These are phyloP conservation scores for Dicranocentrus wangi DNA, from an alignment of 2,888 invertebrate genomes.

Conservation along the genomic window DNA sequence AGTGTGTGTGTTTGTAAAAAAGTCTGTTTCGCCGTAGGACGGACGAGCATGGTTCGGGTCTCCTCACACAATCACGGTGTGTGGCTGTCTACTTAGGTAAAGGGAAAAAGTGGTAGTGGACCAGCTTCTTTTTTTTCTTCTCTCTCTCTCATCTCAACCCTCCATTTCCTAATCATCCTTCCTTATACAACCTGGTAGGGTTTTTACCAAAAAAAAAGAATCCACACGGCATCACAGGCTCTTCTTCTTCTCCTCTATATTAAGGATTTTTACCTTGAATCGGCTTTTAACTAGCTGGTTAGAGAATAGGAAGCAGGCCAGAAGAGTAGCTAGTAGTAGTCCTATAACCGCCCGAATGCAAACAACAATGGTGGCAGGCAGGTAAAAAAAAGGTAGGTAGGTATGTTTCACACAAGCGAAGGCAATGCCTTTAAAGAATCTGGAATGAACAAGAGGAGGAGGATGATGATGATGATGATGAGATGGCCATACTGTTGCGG, in stretches of 20 bases:
- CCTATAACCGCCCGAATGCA: slow-evolving; percentile 33
- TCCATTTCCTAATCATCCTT: slow-evolving; percentile 23
- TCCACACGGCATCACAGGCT: slow-evolving; percentile 35
- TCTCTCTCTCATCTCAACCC: too few relatives aligned
- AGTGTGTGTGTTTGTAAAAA: too few relatives aligned
- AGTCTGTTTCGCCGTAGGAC: slow-evolving; percentile 64
- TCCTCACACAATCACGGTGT: slow-evolving; percentile 56
- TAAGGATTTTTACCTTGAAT: slow-evolving; percentile 53
- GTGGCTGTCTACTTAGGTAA: slow-evolving; percentile 62
- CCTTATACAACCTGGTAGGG: not conserved
- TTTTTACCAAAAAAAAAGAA: not conserved
- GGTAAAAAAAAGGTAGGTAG: slow-evolving; percentile 27
- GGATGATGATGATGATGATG: slow-evolving; percentile 30
- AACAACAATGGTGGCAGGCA: slow-evolving; percentile 56
- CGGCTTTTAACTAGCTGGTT: slow-evolving; percentile 57
- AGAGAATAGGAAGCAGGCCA: slow-evolving; percentile 4
- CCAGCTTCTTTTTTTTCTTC: slow-evolving; percentile 40
- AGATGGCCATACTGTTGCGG: slow-evolving; percentile 57
- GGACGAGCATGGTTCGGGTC: slow-evolving; percentile 50
- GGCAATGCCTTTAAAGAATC: slow-evolving; percentile 55
- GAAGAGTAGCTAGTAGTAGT: too few relatives aligned
- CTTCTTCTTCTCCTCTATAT: slow-evolving; percentile 39
- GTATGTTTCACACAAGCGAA: slow-evolving; percentile 46
- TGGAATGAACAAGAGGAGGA: slow-evolving; percentile 33
- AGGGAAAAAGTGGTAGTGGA: slow-evolving; percentile 33